Percentiles rank a stretch among this genome's conserved stretches.
phyloP scores from a whole-genome alignment of 2,888 invertebrate genomes.

The Nudaria mundana region DNA sequence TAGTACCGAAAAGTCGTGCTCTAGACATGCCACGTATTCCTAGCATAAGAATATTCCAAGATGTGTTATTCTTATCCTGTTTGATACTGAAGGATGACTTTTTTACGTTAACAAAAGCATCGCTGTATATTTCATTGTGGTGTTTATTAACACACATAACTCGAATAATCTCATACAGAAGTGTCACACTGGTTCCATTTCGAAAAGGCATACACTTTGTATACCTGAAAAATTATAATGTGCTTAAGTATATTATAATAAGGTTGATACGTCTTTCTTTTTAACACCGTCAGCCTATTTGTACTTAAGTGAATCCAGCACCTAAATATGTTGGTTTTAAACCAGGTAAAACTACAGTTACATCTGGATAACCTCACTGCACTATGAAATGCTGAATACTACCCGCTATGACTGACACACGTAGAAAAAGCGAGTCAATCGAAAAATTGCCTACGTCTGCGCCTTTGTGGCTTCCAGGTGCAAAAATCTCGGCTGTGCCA shows the following conservation, averaged over 20 bases:
- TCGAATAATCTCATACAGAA: constrained; percentile 44
- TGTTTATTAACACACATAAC: constrained; percentile 37
- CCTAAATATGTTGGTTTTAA: too few species aligned
- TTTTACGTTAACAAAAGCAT: constrained; percentile 46
- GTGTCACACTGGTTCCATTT: constrained; percentile 30
- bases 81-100: constrained; percentile 16
- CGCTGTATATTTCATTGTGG: constrained; percentile 38
- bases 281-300: too few species aligned
- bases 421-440: too few species aligned
- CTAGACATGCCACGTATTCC: constrained; percentile 93
- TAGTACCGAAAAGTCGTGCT: constrained; percentile 86
- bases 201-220: constrained; percentile 39
- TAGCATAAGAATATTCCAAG: constrained; percentile 84
- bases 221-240: constrained; percentile 39
- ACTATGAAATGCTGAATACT: too few species aligned
- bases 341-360: too few species aligned
- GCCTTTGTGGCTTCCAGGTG: too few species aligned
- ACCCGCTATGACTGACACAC: too few species aligned
- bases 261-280: too few species aligned
- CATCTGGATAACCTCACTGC: too few species aligned
- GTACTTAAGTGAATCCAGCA: too few species aligned
- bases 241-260: background rate
- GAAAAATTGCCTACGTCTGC: too few species aligned
- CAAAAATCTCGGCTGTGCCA: too few species aligned
- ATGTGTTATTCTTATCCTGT: constrained; percentile 5